Conservation (phyloP, 2,113 vertebrate species). For the Chinchilla lanigera region DNA sequence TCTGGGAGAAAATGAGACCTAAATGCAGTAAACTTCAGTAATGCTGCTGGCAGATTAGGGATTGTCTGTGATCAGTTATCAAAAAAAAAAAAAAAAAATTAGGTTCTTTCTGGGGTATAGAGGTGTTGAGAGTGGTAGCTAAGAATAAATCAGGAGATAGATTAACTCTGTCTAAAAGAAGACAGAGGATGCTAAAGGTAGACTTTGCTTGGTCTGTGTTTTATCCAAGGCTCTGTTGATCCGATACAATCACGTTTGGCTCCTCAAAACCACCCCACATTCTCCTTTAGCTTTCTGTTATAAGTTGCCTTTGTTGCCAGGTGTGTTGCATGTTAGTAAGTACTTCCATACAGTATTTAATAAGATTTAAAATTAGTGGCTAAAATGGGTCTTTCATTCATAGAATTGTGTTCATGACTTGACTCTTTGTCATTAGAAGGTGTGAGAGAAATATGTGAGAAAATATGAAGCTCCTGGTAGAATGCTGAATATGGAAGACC, state of each 20-base stretch:
- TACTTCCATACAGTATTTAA: not conserved
- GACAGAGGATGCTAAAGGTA: constrained; percentile 28
- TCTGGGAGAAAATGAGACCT: constrained; percentile 47
- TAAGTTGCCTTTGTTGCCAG: constrained; percentile 8
- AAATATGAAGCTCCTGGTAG: not conserved
- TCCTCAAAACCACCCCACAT: constrained; percentile 20
- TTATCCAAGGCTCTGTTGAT: not conserved
- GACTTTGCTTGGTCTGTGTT: not conserved
- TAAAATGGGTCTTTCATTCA: constrained; percentile 36
- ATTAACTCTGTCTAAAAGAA: not conserved
- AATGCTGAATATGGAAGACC: not conserved
- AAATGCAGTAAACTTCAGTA: not conserved
- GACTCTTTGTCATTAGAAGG: not conserved
- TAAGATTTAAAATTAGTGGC: constrained; percentile 20
- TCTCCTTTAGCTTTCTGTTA: constrained; percentile 45
- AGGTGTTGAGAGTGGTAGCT: not conserved
- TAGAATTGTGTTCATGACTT: constrained; percentile 45
- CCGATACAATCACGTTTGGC: not conserved
- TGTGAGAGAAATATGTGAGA: not conserved
- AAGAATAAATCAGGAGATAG: not conserved
- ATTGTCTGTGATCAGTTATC: not conserved
- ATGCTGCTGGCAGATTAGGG: not conserved
- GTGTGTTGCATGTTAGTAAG: constrained; percentile 17
- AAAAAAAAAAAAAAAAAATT: no score
- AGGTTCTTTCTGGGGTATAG: not conserved